These are phyloP conservation scores for Porites rus DNA, from an alignment of 92 coral and sea anemone genomes.

Conservation along the genomic window DNA sequence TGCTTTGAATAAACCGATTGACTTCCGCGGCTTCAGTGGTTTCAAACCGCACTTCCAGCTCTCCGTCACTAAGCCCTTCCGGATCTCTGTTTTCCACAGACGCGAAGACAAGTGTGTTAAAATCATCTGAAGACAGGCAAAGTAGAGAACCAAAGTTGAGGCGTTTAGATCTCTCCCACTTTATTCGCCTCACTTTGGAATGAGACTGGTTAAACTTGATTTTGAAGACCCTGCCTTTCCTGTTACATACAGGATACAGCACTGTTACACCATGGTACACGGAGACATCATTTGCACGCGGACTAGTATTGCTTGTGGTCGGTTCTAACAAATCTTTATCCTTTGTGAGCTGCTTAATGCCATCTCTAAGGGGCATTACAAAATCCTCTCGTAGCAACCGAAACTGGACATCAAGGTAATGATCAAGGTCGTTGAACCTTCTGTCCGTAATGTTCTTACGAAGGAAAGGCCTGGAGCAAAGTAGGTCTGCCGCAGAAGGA, in stretches of 20 bases:
- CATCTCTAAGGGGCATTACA: slow-evolving; percentile 74
- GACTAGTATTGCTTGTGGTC: neutral
- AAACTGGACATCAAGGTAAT: slow-evolving; percentile 93
- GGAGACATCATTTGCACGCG: slow-evolving; percentile 19
- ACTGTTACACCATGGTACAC: slow-evolving; percentile 74
- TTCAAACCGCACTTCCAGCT: slow-evolving; percentile 80
- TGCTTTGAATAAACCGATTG: slow-evolving; percentile 34
- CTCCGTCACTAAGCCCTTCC: slow-evolving; percentile 60
- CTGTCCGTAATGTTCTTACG: slow-evolving; percentile 79
- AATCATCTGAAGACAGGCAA: slow-evolving; percentile 81
- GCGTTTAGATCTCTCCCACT: slow-evolving; percentile 80
- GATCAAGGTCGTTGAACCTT: slow-evolving; percentile 72
- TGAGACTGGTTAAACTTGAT: slow-evolving; percentile 67
- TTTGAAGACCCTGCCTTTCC: slow-evolving; percentile 69
- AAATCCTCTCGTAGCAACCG: slow-evolving; percentile 90
- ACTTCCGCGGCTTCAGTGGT: slow-evolving; percentile 22
- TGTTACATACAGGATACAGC: slow-evolving; percentile 65
- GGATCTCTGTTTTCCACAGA: slow-evolving; percentile 81
- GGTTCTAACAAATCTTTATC: slow-evolving; percentile 25
- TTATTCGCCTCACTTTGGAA: slow-evolving; percentile 49
- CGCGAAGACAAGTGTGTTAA: slow-evolving; percentile 70
- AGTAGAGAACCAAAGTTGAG: slow-evolving; percentile 83
- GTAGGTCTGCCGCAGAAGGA: slow-evolving; percentile 78
- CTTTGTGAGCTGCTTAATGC: slow-evolving; percentile 54
- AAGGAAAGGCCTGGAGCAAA: slow-evolving; percentile 74